Percentiles rank a stretch among this genome's conserved stretches.
Evolutionary conservation across 1,140 invertebrate species (phyloP).

Genomic region (Trigoniulus corallinus): DNA sequence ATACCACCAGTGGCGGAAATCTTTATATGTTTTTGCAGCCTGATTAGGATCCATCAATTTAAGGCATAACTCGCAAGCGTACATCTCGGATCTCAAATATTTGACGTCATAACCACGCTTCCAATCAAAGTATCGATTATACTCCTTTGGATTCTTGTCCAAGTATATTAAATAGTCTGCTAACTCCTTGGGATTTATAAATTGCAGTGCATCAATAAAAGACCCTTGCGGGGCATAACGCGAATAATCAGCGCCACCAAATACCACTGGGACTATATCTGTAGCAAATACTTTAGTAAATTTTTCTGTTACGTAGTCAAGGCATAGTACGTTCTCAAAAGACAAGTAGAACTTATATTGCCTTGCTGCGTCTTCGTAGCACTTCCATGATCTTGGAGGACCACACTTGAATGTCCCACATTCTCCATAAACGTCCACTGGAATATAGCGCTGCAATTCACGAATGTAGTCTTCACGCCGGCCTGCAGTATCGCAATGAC

Average conservation of each 20-base stretch:
- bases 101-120: conserved; percentile 13
- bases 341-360: conserved; percentile 25
- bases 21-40: conserved; percentile 1
- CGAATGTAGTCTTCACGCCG: conserved; percentile 20
- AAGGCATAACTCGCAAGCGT: conserved; percentile 15
- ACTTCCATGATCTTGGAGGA: conserved; percentile 4
- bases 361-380: conserved; percentile 15
- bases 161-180: conserved; percentile 14
- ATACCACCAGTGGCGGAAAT: not conserved
- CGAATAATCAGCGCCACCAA: conserved; percentile 10
- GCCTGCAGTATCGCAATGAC: conserved; percentile 23
- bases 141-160: conserved; percentile 17
- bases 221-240: conserved; percentile 13
- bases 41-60: conserved; percentile 12
- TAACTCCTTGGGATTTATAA: conserved; percentile 13
- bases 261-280: conserved; percentile 17
- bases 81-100: conserved; percentile 5
- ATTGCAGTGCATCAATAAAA: conserved; percentile 16
- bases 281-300: conserved; percentile 6
- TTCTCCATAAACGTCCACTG: conserved; percentile 28
- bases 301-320: conserved; percentile 29
- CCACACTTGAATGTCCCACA: conserved; percentile 19
- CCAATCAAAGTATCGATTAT: conserved; percentile 22
- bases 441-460: conserved; percentile 23
- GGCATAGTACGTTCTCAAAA: conserved; percentile 26